Percentiles rank a stretch among this genome's conserved stretches.
Evolutionary conservation across 2,113 vertebrate species (phyloP).

Genomic region (Pyxicephalus adspersus): DNA sequence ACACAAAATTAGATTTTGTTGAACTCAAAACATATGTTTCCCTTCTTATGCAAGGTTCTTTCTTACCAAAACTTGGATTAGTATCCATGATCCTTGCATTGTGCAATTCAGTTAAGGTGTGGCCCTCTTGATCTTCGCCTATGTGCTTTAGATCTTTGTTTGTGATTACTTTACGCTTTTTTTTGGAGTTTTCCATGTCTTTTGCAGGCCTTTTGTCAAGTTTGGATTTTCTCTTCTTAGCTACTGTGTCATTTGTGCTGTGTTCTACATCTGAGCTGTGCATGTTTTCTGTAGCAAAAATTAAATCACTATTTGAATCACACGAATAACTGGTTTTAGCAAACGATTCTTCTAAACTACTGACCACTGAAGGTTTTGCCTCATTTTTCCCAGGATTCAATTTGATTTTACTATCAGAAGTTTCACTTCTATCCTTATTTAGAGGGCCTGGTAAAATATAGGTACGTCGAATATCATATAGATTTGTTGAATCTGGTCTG

Average conservation of each 20-base stretch:
- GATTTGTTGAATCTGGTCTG: background rate
- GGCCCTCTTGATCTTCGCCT: background rate
- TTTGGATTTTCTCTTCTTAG: constrained; percentile 1
- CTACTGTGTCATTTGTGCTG: background rate
- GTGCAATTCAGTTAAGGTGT: background rate
- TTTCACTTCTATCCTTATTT: constrained; percentile 22
- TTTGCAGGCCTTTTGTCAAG: background rate
- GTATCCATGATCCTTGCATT: background rate
- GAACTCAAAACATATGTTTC: background rate
- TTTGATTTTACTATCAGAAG: constrained; percentile 11
- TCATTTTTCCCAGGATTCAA: constrained; percentile 23
- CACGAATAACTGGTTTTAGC: background rate
- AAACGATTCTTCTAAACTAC: background rate
- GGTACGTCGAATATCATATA: background rate
- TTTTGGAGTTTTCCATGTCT: background rate
- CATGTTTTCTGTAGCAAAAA: background rate
- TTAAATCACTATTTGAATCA: background rate
- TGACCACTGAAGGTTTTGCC: background rate
- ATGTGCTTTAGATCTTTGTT: background rate
- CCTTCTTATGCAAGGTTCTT: constrained; percentile 7
- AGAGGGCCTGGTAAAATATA: constrained; percentile 45
- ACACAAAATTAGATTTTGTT: background rate
- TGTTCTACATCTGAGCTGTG: background rate
- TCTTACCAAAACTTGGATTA: background rate
- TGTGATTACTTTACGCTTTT: background rate